phyloP scores from a whole-genome alignment of 2,797 vertebrate species.

The Crypturellus tataupa region DNA sequence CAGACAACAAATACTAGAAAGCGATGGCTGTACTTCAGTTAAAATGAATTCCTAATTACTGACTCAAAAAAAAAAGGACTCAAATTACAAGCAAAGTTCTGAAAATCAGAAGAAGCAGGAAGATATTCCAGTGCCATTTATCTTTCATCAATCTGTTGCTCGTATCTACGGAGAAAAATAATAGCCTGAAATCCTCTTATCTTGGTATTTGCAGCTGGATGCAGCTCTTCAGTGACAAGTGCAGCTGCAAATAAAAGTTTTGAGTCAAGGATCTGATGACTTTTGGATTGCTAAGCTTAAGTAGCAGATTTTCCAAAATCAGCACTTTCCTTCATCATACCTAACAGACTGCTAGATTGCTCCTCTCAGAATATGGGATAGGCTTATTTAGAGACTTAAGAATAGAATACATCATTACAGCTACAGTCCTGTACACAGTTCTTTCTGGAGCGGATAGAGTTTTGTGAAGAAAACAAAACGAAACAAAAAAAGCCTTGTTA shows the following conservation, averaged over 20 bases:
- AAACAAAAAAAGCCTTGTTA: not conserved
- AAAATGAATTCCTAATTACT: not conserved
- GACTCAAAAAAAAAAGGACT: not conserved
- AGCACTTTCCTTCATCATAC: conserved; percentile 17
- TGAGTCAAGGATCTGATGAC: not conserved
- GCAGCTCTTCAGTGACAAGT: not conserved
- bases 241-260: not conserved
- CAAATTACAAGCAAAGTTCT: not conserved
- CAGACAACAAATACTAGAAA: not conserved
- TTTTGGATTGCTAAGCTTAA: not conserved
- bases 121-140: not conserved
- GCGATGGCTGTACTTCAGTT: not conserved
- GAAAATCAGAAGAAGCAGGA: not conserved
- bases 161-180: not conserved
- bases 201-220: not conserved
- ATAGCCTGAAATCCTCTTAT: not conserved
- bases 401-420: not conserved
- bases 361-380: not conserved
- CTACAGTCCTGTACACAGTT: conserved; percentile 4
- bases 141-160: not conserved
- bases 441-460: not conserved
- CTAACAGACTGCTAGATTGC: not conserved
- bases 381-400: conserved; percentile 5
- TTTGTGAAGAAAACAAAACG: conserved; percentile 23
- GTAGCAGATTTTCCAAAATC: not conserved